Percentiles rank a stretch among this genome's conserved stretches.
These are phyloP conservation scores for Dasypus novemcinctus DNA, from an alignment of 2,113 vertebrate genomes.

Conservation along the genomic window DNA sequence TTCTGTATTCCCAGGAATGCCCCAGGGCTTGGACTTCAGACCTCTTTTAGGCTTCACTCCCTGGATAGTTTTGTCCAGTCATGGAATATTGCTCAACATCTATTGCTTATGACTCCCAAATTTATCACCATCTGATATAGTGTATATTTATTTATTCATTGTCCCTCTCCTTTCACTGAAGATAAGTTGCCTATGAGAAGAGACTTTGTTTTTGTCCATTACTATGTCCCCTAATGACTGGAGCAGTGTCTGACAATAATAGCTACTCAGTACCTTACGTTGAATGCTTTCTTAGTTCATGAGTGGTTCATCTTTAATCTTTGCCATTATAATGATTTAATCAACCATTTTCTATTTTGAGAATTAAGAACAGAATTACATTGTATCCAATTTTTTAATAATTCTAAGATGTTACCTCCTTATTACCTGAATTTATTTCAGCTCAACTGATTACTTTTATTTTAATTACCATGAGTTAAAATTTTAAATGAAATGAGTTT, in stretches of 20 bases:
- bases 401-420: not conserved
- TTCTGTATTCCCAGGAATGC: not conserved
- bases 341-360: conserved; percentile 1
- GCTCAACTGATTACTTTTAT: not conserved
- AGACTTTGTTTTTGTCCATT: not conserved
- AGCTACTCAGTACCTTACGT: not conserved
- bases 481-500: not conserved
- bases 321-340: not conserved
- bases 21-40: not conserved
- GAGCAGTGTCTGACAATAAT: not conserved
- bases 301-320: conserved; percentile 39
- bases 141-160: not conserved
- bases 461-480: conserved; percentile 22
- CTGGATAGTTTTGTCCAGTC: not conserved
- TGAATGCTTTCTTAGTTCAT: not conserved
- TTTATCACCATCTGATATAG: not conserved
- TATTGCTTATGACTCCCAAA: not conserved
- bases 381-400: not conserved
- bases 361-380: not conserved
- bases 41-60: not conserved
- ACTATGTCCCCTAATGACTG: not conserved
- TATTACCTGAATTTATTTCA: conserved; percentile 16
- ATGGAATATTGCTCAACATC: not conserved
- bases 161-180: not conserved
- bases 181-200: not conserved